Evolutionary conservation across 1,140 invertebrate species (phyloP).

Genomic region (Drosophila pseudoobscura): DNA sequence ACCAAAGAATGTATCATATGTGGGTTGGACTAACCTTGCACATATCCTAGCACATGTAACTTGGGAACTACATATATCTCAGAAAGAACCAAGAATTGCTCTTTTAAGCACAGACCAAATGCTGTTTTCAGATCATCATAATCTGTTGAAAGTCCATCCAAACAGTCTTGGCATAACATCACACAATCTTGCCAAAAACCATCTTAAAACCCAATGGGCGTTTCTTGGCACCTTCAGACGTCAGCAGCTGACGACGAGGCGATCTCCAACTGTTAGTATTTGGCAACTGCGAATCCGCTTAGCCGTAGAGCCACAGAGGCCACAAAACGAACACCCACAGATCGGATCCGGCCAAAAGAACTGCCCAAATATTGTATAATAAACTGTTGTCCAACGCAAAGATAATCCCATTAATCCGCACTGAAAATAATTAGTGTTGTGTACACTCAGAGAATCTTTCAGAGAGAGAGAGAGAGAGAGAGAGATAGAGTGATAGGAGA

Average conservation of each 20-base stretch:
- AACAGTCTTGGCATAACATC: slow-evolving; percentile 6
- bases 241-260: not conserved
- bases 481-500: slow-evolving; percentile 7
- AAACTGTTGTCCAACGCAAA: slow-evolving; percentile 73
- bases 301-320: slow-evolving; percentile 1
- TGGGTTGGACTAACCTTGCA: too few species aligned
- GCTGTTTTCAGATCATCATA: not conserved
- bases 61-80: too few species aligned
- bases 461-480: not conserved
- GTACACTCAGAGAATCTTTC: slow-evolving; percentile 30
- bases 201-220: slow-evolving; percentile 4
- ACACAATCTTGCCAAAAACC: not conserved
- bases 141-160: slow-evolving; percentile 8
- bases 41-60: too few species aligned
- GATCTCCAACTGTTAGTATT: slow-evolving; percentile 50
- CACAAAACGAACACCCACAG: slow-evolving; percentile 55
- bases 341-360: slow-evolving; percentile 5
- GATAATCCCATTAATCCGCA: slow-evolving; percentile 82
- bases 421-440: slow-evolving; percentile 82
- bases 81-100: too few species aligned
- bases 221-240: slow-evolving; percentile 29
- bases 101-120: too few species aligned
- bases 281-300: slow-evolving; percentile 55
- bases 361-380: slow-evolving; percentile 76
- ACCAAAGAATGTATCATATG: too few species aligned